These are phyloP conservation scores for Mastigias papua DNA, from an alignment of 30 jellyfish, hydroid and myxozoan genomes.

Conservation along the genomic window DNA sequence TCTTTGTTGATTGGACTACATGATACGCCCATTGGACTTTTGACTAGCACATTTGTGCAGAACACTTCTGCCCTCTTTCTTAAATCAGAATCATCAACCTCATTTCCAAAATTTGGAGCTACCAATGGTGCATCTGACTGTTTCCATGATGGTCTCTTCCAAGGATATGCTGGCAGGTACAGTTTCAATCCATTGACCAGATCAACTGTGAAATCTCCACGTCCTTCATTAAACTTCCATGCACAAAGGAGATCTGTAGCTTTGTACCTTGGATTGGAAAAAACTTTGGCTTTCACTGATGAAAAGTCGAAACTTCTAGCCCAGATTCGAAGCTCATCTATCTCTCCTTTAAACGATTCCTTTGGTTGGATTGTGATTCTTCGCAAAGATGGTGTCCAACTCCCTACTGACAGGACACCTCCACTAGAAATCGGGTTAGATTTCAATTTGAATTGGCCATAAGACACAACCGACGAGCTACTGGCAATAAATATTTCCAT, in stretches of 20 bases:
- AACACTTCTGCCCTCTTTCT: conserved; percentile 29
- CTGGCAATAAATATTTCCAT: conserved; percentile 54
- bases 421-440: conserved; percentile 49
- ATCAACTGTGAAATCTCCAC: conserved; percentile 34
- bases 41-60: conserved; percentile 48
- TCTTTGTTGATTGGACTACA: conserved; percentile 15
- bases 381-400: conserved; percentile 65
- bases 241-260: conserved; percentile 56
- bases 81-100: conserved; percentile 29
- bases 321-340: conserved; percentile 70
- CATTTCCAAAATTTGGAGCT: conserved; percentile 23
- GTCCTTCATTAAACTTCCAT: conserved; percentile 70
- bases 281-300: conserved; percentile 14
- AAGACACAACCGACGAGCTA: conserved; percentile 38
- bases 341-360: conserved; percentile 60
- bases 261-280: conserved; percentile 44
- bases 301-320: conserved; percentile 42
- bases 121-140: conserved; percentile 65
- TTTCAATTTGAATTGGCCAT: conserved; percentile 16
- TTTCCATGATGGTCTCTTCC: conserved; percentile 63
- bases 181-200: conserved; percentile 43
- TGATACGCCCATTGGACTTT: conserved; percentile 39
- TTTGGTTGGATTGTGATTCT: conserved; percentile 42
- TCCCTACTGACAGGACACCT: conserved; percentile 65
- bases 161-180: conserved; percentile 58